Conservation (phyloP, 1,140 invertebrate genomes). For the Monomorium pharaonis region DNA sequence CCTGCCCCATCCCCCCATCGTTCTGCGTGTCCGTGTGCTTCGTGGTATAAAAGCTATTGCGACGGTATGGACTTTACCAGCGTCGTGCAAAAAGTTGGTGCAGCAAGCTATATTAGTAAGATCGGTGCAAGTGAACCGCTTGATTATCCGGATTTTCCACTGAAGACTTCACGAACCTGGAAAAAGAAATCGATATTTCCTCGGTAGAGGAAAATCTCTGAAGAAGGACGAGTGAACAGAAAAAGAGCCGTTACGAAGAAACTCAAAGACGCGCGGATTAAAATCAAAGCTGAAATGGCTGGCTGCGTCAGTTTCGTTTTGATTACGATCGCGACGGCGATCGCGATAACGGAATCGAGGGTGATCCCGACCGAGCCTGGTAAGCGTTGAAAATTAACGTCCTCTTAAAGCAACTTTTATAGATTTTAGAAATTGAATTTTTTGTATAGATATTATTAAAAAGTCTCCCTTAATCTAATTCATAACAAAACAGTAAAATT, state of each 20-base stretch:
- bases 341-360: constrained; percentile 35
- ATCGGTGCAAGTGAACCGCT: constrained; percentile 48
- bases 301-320: constrained; percentile 51
- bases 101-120: constrained; percentile 33
- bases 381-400: constrained; percentile 44
- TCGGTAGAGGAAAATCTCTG: background rate
- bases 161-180: background rate
- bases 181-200: background rate
- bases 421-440: background rate
- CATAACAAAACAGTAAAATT: background rate
- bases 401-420: background rate
- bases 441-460: background rate
- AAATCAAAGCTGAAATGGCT: constrained; percentile 31
- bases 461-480: background rate
- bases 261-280: background rate
- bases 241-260: background rate
- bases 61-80: constrained; percentile 60
- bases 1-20: constrained; percentile 59
- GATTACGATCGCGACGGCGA: constrained; percentile 44
- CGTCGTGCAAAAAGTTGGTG: constrained; percentile 68
- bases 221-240: background rate
- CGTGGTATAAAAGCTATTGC: constrained; percentile 81
- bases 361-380: constrained; percentile 60
- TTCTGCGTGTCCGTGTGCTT: constrained; percentile 54
- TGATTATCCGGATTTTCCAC: constrained; percentile 10